Conservation (phyloP, 2,888 invertebrate genomes). For the Polymixis flavicincta region DNA sequence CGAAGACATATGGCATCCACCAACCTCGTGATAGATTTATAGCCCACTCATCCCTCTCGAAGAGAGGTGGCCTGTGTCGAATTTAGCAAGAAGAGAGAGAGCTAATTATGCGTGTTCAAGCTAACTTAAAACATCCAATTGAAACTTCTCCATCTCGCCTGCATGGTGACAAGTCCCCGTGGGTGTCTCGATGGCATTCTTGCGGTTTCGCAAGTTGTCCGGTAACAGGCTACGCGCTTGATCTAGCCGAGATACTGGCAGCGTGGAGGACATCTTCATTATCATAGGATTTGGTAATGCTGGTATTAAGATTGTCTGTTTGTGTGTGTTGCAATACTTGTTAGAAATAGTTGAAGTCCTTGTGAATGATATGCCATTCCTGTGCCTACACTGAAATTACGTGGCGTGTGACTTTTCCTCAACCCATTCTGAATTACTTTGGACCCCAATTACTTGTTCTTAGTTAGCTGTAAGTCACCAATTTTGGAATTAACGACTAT, state of each 20-base stretch:
- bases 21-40: too few relatives aligned
- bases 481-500: neutral
- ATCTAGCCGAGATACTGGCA: slow-evolving; percentile 59
- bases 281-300: slow-evolving; percentile 50
- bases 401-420: neutral
- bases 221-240: slow-evolving; percentile 52
- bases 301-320: slow-evolving; percentile 30
- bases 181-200: slow-evolving; percentile 67
- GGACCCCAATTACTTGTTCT: neutral
- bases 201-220: slow-evolving; percentile 61
- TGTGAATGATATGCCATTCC: neutral
- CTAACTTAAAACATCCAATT: too few relatives aligned
- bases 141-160: slow-evolving; percentile 16
- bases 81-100: too few relatives aligned
- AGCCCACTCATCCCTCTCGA: too few relatives aligned
- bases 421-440: neutral
- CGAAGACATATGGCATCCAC: too few relatives aligned
- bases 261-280: slow-evolving; percentile 58
- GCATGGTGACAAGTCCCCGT: slow-evolving; percentile 18
- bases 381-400: neutral
- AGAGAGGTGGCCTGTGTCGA: too few relatives aligned
- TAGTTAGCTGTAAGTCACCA: neutral
- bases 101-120: too few relatives aligned
- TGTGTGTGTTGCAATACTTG: slow-evolving; percentile 36
- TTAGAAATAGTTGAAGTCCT: slow-evolving; percentile 4